Conservation (phyloP, 2,113 vertebrate species). For the Neodon shergylaensis region DNA sequence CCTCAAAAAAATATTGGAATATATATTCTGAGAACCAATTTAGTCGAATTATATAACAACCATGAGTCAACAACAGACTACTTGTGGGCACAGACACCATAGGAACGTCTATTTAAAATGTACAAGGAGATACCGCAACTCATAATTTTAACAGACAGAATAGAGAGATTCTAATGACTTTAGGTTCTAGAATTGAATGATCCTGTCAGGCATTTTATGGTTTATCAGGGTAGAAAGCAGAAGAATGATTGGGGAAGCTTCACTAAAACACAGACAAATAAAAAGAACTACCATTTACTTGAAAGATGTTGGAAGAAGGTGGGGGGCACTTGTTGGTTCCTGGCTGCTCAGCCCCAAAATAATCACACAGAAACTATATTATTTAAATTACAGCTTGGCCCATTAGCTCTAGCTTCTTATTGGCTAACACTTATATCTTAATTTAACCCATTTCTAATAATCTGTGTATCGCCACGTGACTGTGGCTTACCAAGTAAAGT, state of each 20-base stretch:
- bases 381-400: no score
- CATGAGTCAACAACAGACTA: neutral
- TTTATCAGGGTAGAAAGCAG: neutral
- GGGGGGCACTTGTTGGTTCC: no score
- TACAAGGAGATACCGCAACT: neutral
- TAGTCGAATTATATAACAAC: neutral
- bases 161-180: neutral
- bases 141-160: neutral
- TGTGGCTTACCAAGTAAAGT: no score
- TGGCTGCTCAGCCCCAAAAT: no score
- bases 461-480: no score
- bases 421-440: no score
- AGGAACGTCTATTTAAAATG: neutral
- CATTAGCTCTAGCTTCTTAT: no score
- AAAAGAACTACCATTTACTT: neutral
- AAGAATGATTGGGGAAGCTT: neutral
- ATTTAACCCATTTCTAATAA: no score
- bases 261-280: neutral
- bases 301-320: neutral
- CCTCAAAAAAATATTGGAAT: neutral
- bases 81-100: neutral
- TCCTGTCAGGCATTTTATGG: neutral
- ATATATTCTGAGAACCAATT: neutral
- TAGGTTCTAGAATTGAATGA: neutral
- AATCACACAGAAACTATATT: no score